Evolutionary conservation across 2,113 vertebrate species (phyloP), one percentile per base, ranked within the genome.

Genomic region (Pleuronectes platessa): DNA sequence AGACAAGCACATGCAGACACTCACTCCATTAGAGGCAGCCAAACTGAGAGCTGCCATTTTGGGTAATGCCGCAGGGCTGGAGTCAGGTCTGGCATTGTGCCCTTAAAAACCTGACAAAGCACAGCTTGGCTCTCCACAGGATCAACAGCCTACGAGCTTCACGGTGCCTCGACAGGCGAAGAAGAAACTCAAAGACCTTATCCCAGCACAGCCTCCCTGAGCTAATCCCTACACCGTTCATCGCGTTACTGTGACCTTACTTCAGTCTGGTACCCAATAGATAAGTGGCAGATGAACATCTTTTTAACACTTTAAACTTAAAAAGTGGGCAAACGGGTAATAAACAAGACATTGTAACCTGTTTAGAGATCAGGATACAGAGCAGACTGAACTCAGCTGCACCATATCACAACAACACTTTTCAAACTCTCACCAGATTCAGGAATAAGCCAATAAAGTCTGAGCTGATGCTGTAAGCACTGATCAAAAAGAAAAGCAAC

Each of bases 31-130:
- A 67, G 61, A 83, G 60, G 45, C 77, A 76, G 73, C 71, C 78
- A 80, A 81, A 90, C 56, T 78, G 78, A 88, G 86, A 85, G 73
- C 76, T 85, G 78, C 73, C 84, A 82, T 89, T 79, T 75, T 86
- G 76, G 76, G 72, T 79, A 83, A 73, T 23, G 75, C 77, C n/a
- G 18, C 68, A 72, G 66, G 85, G 24, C 82, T 75, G 37, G 18
- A 82, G 56, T 71, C 76, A 65, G 53, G 78, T 83, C 74, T 91
- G 86, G 82, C 85, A 61, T n/a, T 10, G 23, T 69, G 77, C 78
- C 83, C 76, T 78, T 56, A 35, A 58, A 78, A 90, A 83, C 37
- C 63, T 85, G 81, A 90, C 77, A 64, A 71, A 72, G 74, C 86
- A 81, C 89, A 83, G 85, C 74, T 86, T 64, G 84, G 71, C 59